phyloP scores from a whole-genome alignment of 1,140 invertebrate species.

The Drosophila tsacasi region DNA sequence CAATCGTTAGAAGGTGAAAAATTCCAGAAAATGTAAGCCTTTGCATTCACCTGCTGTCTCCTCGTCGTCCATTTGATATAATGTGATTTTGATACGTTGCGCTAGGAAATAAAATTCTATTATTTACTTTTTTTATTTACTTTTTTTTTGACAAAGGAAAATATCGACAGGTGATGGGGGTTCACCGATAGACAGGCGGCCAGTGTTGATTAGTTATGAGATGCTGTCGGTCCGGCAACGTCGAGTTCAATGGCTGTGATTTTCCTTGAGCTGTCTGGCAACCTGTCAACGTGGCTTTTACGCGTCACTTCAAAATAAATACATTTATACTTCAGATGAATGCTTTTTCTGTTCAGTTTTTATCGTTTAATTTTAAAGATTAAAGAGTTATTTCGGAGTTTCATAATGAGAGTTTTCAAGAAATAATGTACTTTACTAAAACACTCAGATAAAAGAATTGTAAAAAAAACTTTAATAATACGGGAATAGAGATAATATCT shows the following conservation, averaged over 20 bases:
- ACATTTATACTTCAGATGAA: too few species aligned
- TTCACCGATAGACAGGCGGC: slow-evolving; percentile 4
- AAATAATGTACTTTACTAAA: too few species aligned
- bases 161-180: slow-evolving; percentile 15
- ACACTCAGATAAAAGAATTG: too few species aligned
- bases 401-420: too few species aligned
- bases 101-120: background rate
- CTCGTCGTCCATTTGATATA: slow-evolving; percentile 62
- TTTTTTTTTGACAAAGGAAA: slow-evolving; percentile 52
- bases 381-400: background rate
- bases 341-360: background rate
- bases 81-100: slow-evolving; percentile 19
- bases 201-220: background rate
- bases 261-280: background rate
- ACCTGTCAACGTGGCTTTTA: background rate
- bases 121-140: slow-evolving; percentile 32
- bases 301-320: too few species aligned
- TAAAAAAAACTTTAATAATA: too few species aligned
- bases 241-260: background rate
- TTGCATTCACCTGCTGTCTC: slow-evolving; percentile 47
- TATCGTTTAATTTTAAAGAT: background rate
- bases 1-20: background rate
- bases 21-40: background rate
- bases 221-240: background rate
- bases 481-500: too few species aligned